Percentiles rank a stretch among this genome's conserved stretches.
Conservation (phyloP, 2,888 invertebrate genomes). For the Caradrina clavipalpis region DNA sequence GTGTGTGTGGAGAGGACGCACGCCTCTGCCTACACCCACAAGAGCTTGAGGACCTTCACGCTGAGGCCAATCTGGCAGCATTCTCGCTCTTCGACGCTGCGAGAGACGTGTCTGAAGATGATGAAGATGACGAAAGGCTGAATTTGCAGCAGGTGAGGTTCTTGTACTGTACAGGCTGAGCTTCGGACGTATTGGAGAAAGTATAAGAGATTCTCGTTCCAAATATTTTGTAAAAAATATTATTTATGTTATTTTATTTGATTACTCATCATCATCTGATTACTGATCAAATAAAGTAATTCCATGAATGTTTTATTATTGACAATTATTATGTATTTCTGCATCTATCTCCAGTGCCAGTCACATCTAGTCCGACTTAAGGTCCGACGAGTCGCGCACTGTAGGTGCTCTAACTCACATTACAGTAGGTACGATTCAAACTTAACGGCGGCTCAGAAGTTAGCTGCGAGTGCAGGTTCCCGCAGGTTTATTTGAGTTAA, state of each 20-base stretch:
- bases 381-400: not conserved
- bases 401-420: not conserved
- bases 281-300: not conserved
- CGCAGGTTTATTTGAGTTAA: no score
- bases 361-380: no score
- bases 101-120: slow-evolving; percentile 15
- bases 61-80: slow-evolving; percentile 14
- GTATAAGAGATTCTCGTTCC: no score
- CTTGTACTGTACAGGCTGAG: not conserved
- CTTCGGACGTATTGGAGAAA: not conserved
- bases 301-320: not conserved
- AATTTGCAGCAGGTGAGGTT: slow-evolving; percentile 36
- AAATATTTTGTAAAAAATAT: not conserved
- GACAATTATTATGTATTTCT: not conserved
- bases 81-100: slow-evolving; percentile 37
- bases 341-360: no score
- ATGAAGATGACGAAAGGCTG: slow-evolving; percentile 36
- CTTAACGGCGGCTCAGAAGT: no score
- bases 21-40: slow-evolving; percentile 59
- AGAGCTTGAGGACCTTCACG: slow-evolving; percentile 38
- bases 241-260: no score
- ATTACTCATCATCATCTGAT: no score
- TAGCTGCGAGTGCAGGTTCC: no score
- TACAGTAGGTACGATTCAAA: no score
- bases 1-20: slow-evolving; percentile 43